Conservation (phyloP, 2,113 vertebrate genomes). For the Xiphorhynchus elegans region DNA sequence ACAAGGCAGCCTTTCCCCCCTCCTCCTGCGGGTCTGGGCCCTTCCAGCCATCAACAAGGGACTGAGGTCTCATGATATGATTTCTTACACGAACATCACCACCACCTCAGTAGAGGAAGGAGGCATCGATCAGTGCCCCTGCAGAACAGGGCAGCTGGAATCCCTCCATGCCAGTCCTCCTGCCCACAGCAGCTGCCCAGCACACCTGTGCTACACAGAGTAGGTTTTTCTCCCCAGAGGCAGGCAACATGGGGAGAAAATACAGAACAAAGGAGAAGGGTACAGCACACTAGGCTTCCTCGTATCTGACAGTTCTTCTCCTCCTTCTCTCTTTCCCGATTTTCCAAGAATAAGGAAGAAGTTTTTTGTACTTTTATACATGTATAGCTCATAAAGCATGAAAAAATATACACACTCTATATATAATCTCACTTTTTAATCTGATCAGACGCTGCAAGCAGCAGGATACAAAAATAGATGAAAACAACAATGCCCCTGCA, state of each 20-base stretch:
- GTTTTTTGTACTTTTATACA: background rate
- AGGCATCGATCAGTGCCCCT: fast-evolving
- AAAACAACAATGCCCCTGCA: conserved; percentile 62
- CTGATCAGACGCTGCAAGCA: conserved; percentile 38
- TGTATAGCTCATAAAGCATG: background rate
- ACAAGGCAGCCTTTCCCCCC: background rate
- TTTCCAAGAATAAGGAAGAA: conserved; percentile 20
- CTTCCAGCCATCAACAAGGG: fast-evolving
- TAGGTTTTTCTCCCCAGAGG: fast-evolving
- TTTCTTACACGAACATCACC: background rate
- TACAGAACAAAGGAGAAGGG: conserved; percentile 26
- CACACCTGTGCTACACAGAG: background rate
- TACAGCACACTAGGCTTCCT: conserved; percentile 10
- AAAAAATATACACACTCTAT: background rate
- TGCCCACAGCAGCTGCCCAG: fast-evolving
- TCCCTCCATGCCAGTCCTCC: background rate
- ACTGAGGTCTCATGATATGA: background rate
- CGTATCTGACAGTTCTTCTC: background rate
- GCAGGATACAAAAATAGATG: conserved; percentile 40
- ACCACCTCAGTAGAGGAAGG: background rate
- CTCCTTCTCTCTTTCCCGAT: background rate
- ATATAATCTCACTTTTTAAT: background rate
- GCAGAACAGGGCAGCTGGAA: background rate
- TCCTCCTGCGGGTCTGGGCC: background rate
- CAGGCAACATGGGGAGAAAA: background rate